A percentile compares a stretch with the other conserved stretches of the same genome.
Conservation (phyloP, 2,797 vertebrate species). For the Cynodonichthys magdalenae region DNA sequence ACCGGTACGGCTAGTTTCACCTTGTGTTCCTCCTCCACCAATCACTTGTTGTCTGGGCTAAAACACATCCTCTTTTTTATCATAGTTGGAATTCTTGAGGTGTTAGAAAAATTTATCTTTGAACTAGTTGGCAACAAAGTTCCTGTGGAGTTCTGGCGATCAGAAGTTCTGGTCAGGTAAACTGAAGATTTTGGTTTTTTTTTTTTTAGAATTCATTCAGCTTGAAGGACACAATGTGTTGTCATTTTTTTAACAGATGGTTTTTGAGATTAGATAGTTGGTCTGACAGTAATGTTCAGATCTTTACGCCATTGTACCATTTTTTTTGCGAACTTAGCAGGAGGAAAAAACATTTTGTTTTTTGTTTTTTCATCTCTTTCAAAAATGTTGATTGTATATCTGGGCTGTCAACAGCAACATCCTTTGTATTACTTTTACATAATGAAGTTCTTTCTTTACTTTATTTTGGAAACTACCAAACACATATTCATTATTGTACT, state of each 20-base stretch:
- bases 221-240: not conserved
- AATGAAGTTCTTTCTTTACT: too few species aligned
- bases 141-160: not conserved
- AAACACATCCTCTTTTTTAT: slow-evolving; percentile 24
- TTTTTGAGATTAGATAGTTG: not conserved
- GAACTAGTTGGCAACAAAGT: slow-evolving; percentile 5
- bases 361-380: too few species aligned
- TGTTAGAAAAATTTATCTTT: slow-evolving; percentile 10
- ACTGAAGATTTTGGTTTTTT: not conserved
- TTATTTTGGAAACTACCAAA: too few species aligned
- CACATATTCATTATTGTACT: too few species aligned
- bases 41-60: slow-evolving; percentile 15
- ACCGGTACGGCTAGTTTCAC: slow-evolving; percentile 70
- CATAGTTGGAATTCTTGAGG: slow-evolving; percentile 37
- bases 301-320: too few species aligned
- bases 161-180: slow-evolving; percentile 51
- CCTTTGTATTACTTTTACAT: too few species aligned
- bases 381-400: too few species aligned
- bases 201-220: not conserved
- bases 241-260: not conserved
- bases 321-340: too few species aligned
- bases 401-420: too few species aligned
- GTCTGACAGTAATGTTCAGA: too few species aligned
- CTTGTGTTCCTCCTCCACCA: slow-evolving; percentile 37
- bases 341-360: too few species aligned